Evolutionary conservation across 2,113 vertebrate genomes (phyloP), one percentile per base, ranked within the genome.

Genomic region (Poecilia latipinna): DNA sequence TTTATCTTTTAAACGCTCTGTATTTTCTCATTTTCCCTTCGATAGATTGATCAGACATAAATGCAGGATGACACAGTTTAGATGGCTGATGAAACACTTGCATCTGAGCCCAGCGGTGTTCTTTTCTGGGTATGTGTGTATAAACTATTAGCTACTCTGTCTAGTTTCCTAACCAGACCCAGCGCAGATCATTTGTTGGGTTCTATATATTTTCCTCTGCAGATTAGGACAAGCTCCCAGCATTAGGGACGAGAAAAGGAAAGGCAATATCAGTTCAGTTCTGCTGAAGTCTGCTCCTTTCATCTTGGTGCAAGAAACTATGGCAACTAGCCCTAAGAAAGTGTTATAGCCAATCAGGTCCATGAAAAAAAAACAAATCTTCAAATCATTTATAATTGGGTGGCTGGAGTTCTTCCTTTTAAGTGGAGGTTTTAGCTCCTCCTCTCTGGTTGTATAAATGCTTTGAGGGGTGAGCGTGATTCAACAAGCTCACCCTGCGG

Each of bases 191-290:
- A 39, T 79, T 62, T 44, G 74, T 68, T 54, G 74, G 77, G 57
- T 44, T 70, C 62, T 69, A 29, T 60, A 28, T 44, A 62, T 22
- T n/a, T 74, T 44, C 44, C 35, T 42, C 35, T 60, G 11, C 61
- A 22, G 64, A 77, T 60, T 71, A 71, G 77, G 65, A 61, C 65
- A 66, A 74, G 61, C 54, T 75, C 79, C 79, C 80, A 82, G 80
- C 82, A 61, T 72, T 37, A 62, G 84, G 78, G 77, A 68, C 73
- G 63, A 70, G 24, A 72, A 67, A 68, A 39, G 77, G 77, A 86
- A 92, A 92, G 87, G 88, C 88, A 84, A 86, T 85, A 86, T 84
- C 75, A 88, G 81, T 91, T 90, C 85, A 88, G 69, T 88, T 86
- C 42, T 54, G 51, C 63, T 89, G 66, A 90, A 89, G 83, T 89